A percentile compares a stretch with the other conserved stretches of the same genome.
Evolutionary conservation across 2,113 vertebrate genomes (phyloP).

Genomic region (Syngnathoides biaculeatus): DNA sequence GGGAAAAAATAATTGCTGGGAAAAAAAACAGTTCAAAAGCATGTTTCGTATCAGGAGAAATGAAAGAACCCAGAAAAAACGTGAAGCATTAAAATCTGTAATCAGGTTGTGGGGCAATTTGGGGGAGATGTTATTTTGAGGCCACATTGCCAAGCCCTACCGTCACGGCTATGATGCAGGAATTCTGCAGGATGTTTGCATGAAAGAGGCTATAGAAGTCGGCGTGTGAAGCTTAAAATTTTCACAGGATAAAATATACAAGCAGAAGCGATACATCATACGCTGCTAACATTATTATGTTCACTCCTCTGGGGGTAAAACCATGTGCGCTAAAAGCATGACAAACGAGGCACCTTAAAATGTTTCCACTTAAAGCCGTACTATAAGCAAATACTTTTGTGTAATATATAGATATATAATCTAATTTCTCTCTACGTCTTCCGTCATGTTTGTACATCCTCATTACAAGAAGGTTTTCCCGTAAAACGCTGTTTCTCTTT

Average conservation of each 20-base stretch:
- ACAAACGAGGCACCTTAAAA: conserved; percentile 73
- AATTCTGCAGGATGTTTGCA: background rate
- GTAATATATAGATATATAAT: conserved; percentile 56
- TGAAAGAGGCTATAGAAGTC: background rate
- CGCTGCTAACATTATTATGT: conserved; percentile 64
- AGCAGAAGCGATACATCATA: conserved; percentile 52
- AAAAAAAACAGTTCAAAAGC: background rate
- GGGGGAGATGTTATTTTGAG: background rate
- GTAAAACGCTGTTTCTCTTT: conserved; percentile 69
- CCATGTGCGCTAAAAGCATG: conserved; percentile 64
- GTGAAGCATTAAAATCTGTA: background rate
- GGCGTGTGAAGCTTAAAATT: background rate
- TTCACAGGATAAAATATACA: conserved; percentile 4
- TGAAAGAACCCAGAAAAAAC: background rate
- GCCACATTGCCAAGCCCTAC: background rate
- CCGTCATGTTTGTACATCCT: conserved; percentile 53
- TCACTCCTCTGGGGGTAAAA: conserved; percentile 63
- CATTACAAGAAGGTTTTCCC: conserved; percentile 55
- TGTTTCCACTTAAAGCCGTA: conserved; percentile 73
- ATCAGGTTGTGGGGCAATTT: background rate
- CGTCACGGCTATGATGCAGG: background rate
- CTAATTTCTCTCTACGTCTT: conserved; percentile 64
- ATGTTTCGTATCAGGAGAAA: background rate
- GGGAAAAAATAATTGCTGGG: too few relatives aligned
- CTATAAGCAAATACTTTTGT: conserved; percentile 65